phyloP scores from a whole-genome alignment of 2,888 invertebrate species.

The Tenodera sinensis region DNA sequence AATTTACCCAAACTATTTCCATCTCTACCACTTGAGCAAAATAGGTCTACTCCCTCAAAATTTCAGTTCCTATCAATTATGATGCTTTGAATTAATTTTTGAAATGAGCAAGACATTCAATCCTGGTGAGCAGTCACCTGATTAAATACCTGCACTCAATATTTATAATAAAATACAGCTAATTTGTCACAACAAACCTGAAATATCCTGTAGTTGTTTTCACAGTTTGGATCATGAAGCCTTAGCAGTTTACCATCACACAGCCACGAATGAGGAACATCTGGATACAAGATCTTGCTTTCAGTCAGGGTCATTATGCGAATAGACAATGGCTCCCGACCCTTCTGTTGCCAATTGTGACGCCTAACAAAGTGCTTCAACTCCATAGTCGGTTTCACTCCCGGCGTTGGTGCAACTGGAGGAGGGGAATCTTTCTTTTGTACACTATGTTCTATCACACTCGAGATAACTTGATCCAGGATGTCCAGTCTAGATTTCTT shows the following conservation, averaged over 20 bases:
- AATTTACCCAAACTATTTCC: too few species aligned
- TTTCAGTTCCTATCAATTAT: too few species aligned
- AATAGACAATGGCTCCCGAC: constrained; percentile 62
- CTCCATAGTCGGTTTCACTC: constrained; percentile 48
- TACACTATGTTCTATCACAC: constrained; percentile 65
- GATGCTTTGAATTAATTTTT: too few species aligned
- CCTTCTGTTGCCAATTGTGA: constrained; percentile 56
- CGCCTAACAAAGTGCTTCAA: constrained; percentile 64
- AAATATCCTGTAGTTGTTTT: constrained; percentile 77
- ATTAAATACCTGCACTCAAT: too few species aligned
- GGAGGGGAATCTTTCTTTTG: constrained; percentile 51
- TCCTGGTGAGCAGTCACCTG: too few species aligned
- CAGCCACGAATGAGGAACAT: constrained; percentile 89
- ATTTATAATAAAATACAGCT: too few species aligned
- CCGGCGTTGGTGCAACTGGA: constrained; percentile 39
- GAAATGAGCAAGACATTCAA: too few species aligned
- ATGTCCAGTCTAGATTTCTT: constrained; percentile 67
- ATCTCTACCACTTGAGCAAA: too few species aligned
- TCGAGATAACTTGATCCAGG: constrained; percentile 75
- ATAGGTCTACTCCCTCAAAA: too few species aligned
- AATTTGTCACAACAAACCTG: constrained; percentile 51
- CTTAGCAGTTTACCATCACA: constrained; percentile 87
- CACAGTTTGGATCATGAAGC: constrained; percentile 72
- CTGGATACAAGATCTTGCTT: constrained; percentile 75
- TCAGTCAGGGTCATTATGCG: constrained; percentile 82